Conservation (phyloP, 2,113 vertebrate genomes). For the Halichoeres trimaculatus region DNA sequence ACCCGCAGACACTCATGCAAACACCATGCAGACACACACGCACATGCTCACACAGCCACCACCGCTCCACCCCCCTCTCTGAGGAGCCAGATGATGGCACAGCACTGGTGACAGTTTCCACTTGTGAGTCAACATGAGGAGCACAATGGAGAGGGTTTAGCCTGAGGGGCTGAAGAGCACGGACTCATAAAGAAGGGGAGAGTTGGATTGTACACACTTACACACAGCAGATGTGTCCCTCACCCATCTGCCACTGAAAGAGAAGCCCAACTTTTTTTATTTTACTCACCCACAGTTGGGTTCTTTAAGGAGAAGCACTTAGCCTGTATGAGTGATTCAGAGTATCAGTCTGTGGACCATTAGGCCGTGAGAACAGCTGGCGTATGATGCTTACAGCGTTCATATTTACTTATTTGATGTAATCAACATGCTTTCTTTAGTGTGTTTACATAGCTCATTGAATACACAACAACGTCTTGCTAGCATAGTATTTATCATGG, state of each 20-base stretch:
- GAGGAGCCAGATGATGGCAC: conserved; percentile 65
- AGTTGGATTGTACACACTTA: conserved; percentile 28
- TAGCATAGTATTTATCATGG: too few relatives aligned
- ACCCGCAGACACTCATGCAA: conserved; percentile 65
- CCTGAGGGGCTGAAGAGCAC: conserved; percentile 51
- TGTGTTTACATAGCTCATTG: background rate
- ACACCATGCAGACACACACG: conserved; percentile 41
- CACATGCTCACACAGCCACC: conserved; percentile 14
- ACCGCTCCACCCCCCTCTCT: conserved; percentile 30
- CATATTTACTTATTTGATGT: background rate
- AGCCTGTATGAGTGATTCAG: conserved; percentile 14
- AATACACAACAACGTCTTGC: background rate
- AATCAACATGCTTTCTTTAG: background rate
- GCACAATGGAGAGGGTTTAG: conserved; percentile 66
- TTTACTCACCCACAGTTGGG: conserved; percentile 9
- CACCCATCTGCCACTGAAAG: conserved; percentile 46
- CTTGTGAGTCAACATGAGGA: conserved; percentile 59
- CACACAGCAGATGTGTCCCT: conserved; percentile 61
- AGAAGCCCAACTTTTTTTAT: conserved; percentile 8
- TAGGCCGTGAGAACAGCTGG: background rate
- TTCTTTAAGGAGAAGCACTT: conserved; percentile 16
- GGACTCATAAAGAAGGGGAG: conserved; percentile 17
- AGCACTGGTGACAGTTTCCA: conserved; percentile 63
- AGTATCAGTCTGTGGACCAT: background rate
- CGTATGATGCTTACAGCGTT: background rate